Evolutionary conservation across 1,140 invertebrate genomes (phyloP).

Genomic region (Temnothorax curvispinosus): DNA sequence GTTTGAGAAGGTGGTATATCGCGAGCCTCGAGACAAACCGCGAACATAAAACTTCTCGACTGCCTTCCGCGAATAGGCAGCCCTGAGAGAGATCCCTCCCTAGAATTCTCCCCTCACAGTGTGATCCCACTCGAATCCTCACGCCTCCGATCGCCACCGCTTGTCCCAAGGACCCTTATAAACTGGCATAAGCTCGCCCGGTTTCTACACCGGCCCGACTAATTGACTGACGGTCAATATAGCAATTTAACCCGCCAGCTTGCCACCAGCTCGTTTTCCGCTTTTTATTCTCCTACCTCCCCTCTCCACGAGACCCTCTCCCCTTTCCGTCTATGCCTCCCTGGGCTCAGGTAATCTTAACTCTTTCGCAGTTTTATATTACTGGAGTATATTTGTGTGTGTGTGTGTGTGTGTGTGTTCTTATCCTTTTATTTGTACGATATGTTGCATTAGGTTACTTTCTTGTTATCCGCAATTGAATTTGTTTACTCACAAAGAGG

Average conservation of each 20-base stretch:
- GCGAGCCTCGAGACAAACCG: constrained; percentile 46
- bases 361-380: constrained; percentile 43
- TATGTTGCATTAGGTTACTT: constrained; percentile 1
- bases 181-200: constrained; percentile 58
- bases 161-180: constrained; percentile 61
- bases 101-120: constrained; percentile 51
- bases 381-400: constrained; percentile 4
- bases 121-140: constrained; percentile 59
- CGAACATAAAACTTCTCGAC: constrained; percentile 54
- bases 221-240: constrained; percentile 73
- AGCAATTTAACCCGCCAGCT: constrained; percentile 69
- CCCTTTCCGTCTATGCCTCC: not conserved
- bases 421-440: constrained; percentile 36
- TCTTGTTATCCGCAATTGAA: constrained; percentile 30
- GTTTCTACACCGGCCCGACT: constrained; percentile 62
- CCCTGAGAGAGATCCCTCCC: constrained; percentile 39
- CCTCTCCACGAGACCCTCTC: no score
- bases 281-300: constrained; percentile 49
- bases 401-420: not conserved
- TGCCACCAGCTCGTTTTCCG: constrained; percentile 57
- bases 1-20: constrained; percentile 51
- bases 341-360: constrained; percentile 7
- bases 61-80: constrained; percentile 57
- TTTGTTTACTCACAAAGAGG: constrained; percentile 4
- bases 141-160: constrained; percentile 60